These are phyloP conservation scores for Acropternis orthonyx DNA, from an alignment of 2,797 vertebrate genomes.

Conservation along the genomic window DNA sequence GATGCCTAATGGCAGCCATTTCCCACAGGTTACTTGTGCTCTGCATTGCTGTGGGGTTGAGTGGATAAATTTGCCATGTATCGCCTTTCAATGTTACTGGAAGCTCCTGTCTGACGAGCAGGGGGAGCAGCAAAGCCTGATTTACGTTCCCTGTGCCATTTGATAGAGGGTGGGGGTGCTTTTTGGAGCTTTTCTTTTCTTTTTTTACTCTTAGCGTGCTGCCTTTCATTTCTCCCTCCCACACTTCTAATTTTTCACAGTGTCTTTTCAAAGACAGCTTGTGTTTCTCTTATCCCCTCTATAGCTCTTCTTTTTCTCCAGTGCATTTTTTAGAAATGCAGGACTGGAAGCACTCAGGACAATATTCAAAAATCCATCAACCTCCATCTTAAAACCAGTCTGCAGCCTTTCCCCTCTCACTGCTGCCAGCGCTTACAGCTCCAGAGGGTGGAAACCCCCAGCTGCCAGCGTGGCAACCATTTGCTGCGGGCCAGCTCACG, in stretches of 20 bases:
- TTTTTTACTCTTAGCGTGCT: background rate
- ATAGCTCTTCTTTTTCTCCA: background rate
- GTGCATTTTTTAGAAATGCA: background rate
- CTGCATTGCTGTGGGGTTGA: background rate
- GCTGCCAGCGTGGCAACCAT: background rate
- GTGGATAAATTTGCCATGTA: background rate
- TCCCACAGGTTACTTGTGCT: background rate
- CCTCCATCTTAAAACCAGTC: background rate
- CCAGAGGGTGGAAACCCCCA: background rate
- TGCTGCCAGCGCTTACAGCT: background rate
- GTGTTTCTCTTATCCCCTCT: background rate
- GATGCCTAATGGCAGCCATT: background rate
- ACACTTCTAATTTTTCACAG: conserved; percentile 18
- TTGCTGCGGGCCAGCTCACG: background rate
- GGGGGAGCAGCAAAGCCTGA: background rate
- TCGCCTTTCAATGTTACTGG: background rate
- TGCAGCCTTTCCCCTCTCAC: background rate
- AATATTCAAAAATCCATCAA: conserved; percentile 12
- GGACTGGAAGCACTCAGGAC: background rate
- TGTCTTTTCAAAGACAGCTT: background rate
- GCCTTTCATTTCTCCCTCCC: conserved; percentile 15
- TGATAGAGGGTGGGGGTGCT: background rate
- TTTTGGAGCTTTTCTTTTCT: background rate
- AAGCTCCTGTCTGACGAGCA: background rate
- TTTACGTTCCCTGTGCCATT: background rate